Percentiles rank a stretch among this genome's conserved stretches.
Conservation (phyloP, 1,140 invertebrate species). For the Drosophila punjabiensis region DNA sequence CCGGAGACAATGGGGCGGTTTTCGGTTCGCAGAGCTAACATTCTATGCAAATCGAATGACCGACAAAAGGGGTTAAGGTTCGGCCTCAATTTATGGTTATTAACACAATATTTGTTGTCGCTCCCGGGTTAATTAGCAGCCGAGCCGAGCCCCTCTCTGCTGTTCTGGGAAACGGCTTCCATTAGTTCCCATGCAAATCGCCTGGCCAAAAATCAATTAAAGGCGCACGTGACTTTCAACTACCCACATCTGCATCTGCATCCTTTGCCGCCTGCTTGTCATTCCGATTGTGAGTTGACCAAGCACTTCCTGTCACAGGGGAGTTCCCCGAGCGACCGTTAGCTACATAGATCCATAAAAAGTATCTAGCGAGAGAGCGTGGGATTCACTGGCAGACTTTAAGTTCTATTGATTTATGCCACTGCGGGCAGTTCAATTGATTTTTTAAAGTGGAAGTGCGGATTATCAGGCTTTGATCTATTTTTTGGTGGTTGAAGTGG, state of each 20-base stretch:
- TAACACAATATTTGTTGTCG: slow-evolving; percentile 76
- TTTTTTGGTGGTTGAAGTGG: slow-evolving; percentile 31
- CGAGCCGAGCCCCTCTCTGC: slow-evolving; percentile 50
- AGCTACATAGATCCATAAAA: slow-evolving; percentile 58
- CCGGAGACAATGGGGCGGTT: slow-evolving; percentile 72
- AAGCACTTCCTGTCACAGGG: slow-evolving; percentile 64
- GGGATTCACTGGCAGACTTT: slow-evolving; percentile 53
- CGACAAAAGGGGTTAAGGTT: slow-evolving; percentile 68
- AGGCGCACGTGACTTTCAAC: slow-evolving; percentile 70
- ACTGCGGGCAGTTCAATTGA: slow-evolving; percentile 71
- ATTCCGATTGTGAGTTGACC: slow-evolving; percentile 44
- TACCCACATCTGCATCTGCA: slow-evolving; percentile 54
- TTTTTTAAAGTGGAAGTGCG: slow-evolving; percentile 52
- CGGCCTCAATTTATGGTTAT: slow-evolving; percentile 68
- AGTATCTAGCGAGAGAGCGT: slow-evolving; percentile 43
- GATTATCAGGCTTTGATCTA: slow-evolving; percentile 55
- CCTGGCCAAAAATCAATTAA: slow-evolving; percentile 73
- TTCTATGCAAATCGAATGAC: slow-evolving; percentile 72
- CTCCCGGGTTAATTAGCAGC: slow-evolving; percentile 54
- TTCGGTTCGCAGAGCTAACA: slow-evolving; percentile 53
- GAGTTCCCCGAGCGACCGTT: slow-evolving; percentile 38
- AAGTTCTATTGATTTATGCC: slow-evolving; percentile 72
- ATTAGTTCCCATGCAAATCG: slow-evolving; percentile 74
- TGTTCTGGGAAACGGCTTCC: slow-evolving; percentile 40
- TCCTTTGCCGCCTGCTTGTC: slow-evolving; percentile 49